Percentiles rank a stretch among this genome's conserved stretches.
Conservation (phyloP, 2,888 invertebrate species). For the Drepanosiphum platanoidis region DNA sequence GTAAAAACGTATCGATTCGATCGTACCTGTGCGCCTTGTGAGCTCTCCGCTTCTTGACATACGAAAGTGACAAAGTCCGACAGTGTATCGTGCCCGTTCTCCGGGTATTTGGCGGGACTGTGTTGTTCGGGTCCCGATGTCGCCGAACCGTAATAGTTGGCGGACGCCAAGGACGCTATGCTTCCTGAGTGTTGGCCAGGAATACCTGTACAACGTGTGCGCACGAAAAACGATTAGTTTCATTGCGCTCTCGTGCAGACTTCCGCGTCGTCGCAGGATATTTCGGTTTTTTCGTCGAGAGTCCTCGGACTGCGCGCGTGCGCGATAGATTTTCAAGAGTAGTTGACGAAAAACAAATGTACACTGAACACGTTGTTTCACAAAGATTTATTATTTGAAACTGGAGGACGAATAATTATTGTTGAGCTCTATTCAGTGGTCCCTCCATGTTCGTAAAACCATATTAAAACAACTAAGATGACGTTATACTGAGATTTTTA, state of each 20-base stretch:
- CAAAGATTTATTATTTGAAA: no score
- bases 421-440: no score
- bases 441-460: no score
- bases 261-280: no score
- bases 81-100: slow-evolving; percentile 89
- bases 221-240: neutral
- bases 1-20: no score
- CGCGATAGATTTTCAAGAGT: no score
- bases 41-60: slow-evolving; percentile 90
- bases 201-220: slow-evolving; percentile 67
- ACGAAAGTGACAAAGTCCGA: slow-evolving; percentile 97
- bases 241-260: no score
- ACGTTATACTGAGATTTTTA: no score
- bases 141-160: slow-evolving; percentile 72
- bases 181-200: slow-evolving; percentile 69
- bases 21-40: slow-evolving; percentile 78
- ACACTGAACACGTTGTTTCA: no score
- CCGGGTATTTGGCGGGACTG: slow-evolving; percentile 77
- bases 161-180: slow-evolving; percentile 69
- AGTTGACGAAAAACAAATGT: no score
- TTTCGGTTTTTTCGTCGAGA: neutral
- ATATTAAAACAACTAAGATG: no score
- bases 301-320: neutral
- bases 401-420: no score
- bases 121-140: slow-evolving; percentile 67